Conservation (phyloP, 2,113 vertebrate species). For the Heterocephalus glaber region DNA sequence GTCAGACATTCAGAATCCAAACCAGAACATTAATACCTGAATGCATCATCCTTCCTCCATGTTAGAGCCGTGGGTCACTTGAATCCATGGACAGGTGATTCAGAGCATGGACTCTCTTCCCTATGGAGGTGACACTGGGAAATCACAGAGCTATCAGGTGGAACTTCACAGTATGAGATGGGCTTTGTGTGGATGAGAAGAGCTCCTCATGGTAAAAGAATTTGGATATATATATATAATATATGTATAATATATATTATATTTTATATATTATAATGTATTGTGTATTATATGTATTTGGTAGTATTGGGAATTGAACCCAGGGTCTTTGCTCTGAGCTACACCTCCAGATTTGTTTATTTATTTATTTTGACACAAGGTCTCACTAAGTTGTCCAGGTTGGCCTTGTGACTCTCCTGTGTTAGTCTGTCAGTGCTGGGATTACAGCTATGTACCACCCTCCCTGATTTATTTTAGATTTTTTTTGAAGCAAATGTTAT, state of each 20-base stretch:
- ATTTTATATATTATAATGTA: background rate
- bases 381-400: background rate
- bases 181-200: background rate
- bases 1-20: background rate
- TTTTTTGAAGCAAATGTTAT: background rate
- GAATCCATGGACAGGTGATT: background rate
- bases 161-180: too few species aligned
- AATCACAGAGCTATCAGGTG: fast-evolving
- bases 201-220: background rate
- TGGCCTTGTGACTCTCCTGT: background rate
- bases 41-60: background rate
- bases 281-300: background rate
- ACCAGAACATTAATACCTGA: background rate
- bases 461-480: background rate
- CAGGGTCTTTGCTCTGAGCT: background rate
- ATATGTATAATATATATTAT: too few species aligned
- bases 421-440: background rate
- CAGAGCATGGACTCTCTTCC: background rate
- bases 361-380: background rate
- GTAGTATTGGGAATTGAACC: background rate
- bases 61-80: background rate
- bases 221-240: background rate
- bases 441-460: background rate
- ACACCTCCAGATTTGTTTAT: background rate
- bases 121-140: fast-evolving